Conservation (phyloP, 2,888 invertebrate genomes). For the Asteroscopus sphinx region DNA sequence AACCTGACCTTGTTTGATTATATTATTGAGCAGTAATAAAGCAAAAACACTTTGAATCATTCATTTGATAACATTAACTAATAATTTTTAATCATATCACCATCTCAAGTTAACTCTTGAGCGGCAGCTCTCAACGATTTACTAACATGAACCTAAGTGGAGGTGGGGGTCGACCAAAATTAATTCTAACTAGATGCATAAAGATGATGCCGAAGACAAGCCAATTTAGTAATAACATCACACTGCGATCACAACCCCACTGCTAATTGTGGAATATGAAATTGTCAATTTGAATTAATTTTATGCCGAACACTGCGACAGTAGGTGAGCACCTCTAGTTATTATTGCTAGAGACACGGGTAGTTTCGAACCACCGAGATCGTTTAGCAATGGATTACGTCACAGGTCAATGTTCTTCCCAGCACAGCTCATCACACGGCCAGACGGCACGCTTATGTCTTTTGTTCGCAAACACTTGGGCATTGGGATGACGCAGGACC, state of each 20-base stretch:
- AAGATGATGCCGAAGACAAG: conserved; percentile 7
- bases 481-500: too few relatives aligned
- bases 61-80: too few relatives aligned
- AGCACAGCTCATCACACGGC: too few relatives aligned
- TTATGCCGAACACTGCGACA: conserved; percentile 32
- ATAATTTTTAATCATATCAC: too few relatives aligned
- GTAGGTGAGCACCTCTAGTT: conserved; percentile 8
- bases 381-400: not conserved
- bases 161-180: not conserved
- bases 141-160: not conserved
- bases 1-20: too few relatives aligned
- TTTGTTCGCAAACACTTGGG: too few relatives aligned
- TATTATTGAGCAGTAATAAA: too few relatives aligned
- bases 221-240: conserved; percentile 32
- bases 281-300: conserved; percentile 43
- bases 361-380: not conserved
- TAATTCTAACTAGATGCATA: conserved; percentile 23
- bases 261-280: conserved; percentile 17
- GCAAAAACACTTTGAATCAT: too few relatives aligned
- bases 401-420: conserved; percentile 1
- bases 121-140: too few relatives aligned
- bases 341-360: conserved; percentile 5
- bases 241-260: conserved; percentile 5
- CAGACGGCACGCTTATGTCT: too few relatives aligned
- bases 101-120: too few relatives aligned